A percentile compares a stretch with the other conserved stretches of the same genome.
Evolutionary conservation across 2,888 invertebrate species (phyloP).

Genomic region (Branchellion lobata): DNA sequence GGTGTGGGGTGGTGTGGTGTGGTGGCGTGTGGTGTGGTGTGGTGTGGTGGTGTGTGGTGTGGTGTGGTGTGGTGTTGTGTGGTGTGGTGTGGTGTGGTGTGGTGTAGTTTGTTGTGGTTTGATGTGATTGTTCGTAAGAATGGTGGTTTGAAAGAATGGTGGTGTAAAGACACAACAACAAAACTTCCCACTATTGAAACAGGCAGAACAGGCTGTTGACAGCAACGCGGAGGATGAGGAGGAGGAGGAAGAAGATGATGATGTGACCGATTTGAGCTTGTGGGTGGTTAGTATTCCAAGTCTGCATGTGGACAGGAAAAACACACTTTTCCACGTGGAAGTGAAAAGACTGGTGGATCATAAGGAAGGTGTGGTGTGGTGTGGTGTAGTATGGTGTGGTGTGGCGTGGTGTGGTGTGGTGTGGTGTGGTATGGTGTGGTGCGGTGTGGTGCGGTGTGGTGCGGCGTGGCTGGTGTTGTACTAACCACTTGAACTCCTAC

Average conservation of each 20-base stretch:
- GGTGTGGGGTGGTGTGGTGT: too few relatives aligned
- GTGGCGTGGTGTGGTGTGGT: not conserved
- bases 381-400: conserved; percentile 10
- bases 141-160: too few relatives aligned
- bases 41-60: too few relatives aligned
- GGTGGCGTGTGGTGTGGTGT: too few relatives aligned
- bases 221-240: not conserved
- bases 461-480: not conserved
- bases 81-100: too few relatives aligned
- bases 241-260: conserved; percentile 52
- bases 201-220: too few relatives aligned
- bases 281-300: conserved; percentile 70
- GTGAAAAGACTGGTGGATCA: conserved; percentile 59
- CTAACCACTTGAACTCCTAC: not conserved
- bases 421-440: not conserved
- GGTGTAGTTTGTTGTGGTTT: too few relatives aligned
- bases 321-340: conserved; percentile 63
- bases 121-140: too few relatives aligned
- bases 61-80: too few relatives aligned
- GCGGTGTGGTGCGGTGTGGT: not conserved
- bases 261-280: conserved; percentile 68
- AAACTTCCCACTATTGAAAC: too few relatives aligned
- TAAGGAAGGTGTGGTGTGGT: not conserved
- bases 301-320: conserved; percentile 62
- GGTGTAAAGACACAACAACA: too few relatives aligned